phyloP scores from a whole-genome alignment of 2,888 invertebrate genomes.

The Fragum sueziense region DNA sequence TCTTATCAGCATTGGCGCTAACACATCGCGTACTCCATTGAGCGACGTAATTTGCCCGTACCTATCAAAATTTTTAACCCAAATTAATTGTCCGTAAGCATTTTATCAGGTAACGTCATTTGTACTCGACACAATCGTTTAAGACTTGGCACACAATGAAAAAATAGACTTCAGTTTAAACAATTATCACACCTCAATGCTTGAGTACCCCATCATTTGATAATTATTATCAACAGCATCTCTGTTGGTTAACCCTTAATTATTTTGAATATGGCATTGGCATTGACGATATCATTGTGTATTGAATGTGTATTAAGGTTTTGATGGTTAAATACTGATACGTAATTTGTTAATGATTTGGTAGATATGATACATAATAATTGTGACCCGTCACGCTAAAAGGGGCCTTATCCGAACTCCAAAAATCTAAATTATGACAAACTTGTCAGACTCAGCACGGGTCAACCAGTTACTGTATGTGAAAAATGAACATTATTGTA shows the following conservation, averaged over 20 bases:
- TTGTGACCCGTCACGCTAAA: too few species aligned
- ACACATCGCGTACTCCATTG: background rate
- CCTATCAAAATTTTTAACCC: slow-evolving; percentile 41
- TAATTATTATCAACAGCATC: slow-evolving; percentile 15
- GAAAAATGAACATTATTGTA: too few species aligned
- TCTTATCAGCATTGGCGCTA: background rate
- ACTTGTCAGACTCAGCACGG: too few species aligned
- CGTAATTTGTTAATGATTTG: too few species aligned
- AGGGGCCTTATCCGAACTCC: too few species aligned
- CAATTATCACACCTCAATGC: slow-evolving; percentile 38
- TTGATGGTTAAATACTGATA: too few species aligned
- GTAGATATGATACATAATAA: too few species aligned
- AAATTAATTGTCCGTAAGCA: slow-evolving; percentile 49
- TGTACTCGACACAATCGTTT: slow-evolving; percentile 45
- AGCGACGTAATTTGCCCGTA: slow-evolving; percentile 12
- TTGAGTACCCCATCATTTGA: slow-evolving; percentile 32
- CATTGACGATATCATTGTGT: background rate
- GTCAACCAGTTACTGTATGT: too few species aligned
- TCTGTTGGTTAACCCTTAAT: background rate
- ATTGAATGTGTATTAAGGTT: background rate
- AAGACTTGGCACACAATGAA: slow-evolving; percentile 54
- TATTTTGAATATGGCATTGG: background rate
- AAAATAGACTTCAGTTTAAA: slow-evolving; percentile 18
- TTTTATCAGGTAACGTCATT: background rate
- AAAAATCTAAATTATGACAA: too few species aligned